Conservation (phyloP, 2,888 invertebrate genomes). For the Bembecia ichneumoniformis region DNA sequence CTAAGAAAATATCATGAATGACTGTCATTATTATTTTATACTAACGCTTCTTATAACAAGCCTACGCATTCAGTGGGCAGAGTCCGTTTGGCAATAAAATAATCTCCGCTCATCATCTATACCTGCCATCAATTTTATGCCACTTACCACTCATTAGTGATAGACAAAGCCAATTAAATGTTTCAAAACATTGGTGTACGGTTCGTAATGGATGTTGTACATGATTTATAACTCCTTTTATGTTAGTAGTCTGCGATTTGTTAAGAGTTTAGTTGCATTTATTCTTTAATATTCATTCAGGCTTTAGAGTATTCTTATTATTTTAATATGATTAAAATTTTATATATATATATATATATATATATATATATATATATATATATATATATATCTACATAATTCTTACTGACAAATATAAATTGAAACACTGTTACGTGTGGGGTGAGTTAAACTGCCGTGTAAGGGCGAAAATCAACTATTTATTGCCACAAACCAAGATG, state of each 20-base stretch:
- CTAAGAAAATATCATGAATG: no score
- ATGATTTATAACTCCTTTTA: conserved; percentile 1
- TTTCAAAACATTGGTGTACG: conserved; percentile 27
- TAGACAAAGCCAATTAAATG: conserved; percentile 54
- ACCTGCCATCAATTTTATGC: conserved; percentile 56
- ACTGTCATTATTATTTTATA: no score
- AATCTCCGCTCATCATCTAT: conserved; percentile 27
- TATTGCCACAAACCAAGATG: no score
- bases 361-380: no score
- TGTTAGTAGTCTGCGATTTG: not conserved
- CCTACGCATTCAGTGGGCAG: conserved; percentile 55
- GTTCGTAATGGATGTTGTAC: not conserved
- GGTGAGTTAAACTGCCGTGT: no score
- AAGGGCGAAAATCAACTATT: no score
- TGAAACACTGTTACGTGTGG: no score
- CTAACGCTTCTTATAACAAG: conserved; percentile 7
- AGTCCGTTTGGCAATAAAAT: conserved; percentile 33
- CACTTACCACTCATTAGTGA: conserved; percentile 46
- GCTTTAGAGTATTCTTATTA: no score
- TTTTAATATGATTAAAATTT: no score
- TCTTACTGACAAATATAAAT: no score
- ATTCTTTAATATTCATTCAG: not conserved
- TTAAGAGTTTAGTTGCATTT: not conserved
- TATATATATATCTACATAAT: no score
- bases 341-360: no score